Conservation (phyloP, 2,888 invertebrate genomes). For the Hemithea aestivaria region DNA sequence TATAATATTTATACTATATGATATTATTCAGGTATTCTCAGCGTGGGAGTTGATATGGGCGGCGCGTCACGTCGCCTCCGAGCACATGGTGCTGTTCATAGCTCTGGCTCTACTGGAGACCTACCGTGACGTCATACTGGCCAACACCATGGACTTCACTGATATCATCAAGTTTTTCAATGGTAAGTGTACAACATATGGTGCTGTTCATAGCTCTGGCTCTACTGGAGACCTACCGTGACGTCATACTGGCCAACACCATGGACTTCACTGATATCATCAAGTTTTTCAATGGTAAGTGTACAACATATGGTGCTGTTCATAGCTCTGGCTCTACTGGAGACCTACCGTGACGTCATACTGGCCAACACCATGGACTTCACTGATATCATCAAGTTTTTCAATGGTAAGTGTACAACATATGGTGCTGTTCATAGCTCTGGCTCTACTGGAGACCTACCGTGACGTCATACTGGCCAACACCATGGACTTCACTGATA, state of each 20-base stretch:
- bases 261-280: constrained; percentile 99
- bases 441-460: constrained; percentile 95
- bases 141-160: constrained; percentile 98
- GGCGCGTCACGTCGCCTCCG: constrained; percentile 90
- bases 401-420: constrained; percentile 91
- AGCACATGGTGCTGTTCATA: constrained; percentile 95
- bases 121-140: constrained; percentile 95
- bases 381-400: constrained; percentile 98
- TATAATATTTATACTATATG: too few species aligned
- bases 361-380: constrained; percentile 98
- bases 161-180: constrained; percentile 99
- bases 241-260: constrained; percentile 95
- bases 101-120: constrained; percentile 94
- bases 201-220: constrained; percentile 95
- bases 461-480: constrained; percentile 96
- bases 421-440: constrained; percentile 95
- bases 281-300: constrained; percentile 96
- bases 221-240: constrained; percentile 93
- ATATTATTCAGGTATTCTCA: constrained; percentile 81
- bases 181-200: constrained; percentile 89
- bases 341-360: constrained; percentile 96
- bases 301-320: constrained; percentile 92
- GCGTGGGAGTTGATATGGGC: constrained; percentile 99
- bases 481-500: constrained; percentile 98
- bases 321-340: constrained; percentile 93